A percentile compares a stretch with the other conserved stretches of the same genome.
phyloP scores from a whole-genome alignment of 2,888 invertebrate species.

The Cheilosia urbana region DNA sequence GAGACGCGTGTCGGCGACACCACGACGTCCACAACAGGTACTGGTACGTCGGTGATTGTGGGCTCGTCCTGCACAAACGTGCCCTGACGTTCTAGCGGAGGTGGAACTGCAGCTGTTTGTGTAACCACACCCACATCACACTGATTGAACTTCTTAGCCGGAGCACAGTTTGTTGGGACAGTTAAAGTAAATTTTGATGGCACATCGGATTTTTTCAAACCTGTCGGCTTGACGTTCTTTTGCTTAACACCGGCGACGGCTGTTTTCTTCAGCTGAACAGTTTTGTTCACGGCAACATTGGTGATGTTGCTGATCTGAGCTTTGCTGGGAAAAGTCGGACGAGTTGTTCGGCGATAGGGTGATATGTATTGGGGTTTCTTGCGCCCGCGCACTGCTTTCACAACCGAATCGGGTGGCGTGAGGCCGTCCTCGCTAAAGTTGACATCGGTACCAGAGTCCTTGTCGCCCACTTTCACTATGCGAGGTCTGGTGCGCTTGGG shows the following conservation, averaged over 20 bases:
- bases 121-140: conserved; percentile 57
- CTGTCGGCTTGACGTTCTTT: conserved; percentile 59
- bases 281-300: conserved; percentile 64
- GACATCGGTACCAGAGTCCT: conserved; percentile 84
- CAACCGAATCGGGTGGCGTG: conserved; percentile 77
- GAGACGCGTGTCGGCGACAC: conserved; percentile 79
- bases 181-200: conserved; percentile 75
- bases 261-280: conserved; percentile 78
- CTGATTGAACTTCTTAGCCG: conserved; percentile 76
- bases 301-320: conserved; percentile 69
- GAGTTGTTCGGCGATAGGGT: conserved; percentile 84
- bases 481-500: conserved; percentile 66
- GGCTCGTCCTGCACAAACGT: conserved; percentile 96
- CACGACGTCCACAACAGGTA: conserved; percentile 81
- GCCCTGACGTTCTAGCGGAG: conserved; percentile 90
- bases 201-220: conserved; percentile 42
- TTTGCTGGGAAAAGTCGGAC: conserved; percentile 51
- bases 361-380: conserved; percentile 88
- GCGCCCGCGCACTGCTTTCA: conserved; percentile 83
- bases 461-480: conserved; percentile 78
- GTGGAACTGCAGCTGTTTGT: conserved; percentile 44
- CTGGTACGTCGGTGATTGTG: conserved; percentile 79
- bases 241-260: conserved; percentile 72
- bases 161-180: conserved; percentile 4
- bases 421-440: conserved; percentile 84